phyloP scores from a whole-genome alignment of 2,888 invertebrate genomes.

The Tridacna crocea region DNA sequence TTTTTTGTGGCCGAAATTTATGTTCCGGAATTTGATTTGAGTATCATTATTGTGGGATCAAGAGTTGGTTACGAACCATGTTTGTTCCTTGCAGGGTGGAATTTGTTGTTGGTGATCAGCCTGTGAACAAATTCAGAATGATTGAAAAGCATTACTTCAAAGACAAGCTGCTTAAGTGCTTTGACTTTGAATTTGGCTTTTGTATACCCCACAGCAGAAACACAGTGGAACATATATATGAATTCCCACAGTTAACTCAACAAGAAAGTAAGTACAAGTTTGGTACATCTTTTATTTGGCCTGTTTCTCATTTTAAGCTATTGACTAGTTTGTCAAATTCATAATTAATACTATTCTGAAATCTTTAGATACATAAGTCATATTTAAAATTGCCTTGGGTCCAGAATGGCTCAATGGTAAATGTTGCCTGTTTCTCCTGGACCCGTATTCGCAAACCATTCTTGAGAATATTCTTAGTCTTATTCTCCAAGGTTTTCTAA shows the following conservation, averaged over 20 bases:
- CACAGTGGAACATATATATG: constrained; percentile 99
- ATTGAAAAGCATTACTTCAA: constrained; percentile 98
- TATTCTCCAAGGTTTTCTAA: no score
- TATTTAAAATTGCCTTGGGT: no score
- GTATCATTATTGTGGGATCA: no score
- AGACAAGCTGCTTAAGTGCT: constrained; percentile 96
- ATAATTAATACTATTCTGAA: no score
- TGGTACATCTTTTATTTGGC: neutral
- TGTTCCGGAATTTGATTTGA: no score
- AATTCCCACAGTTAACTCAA: constrained; percentile 95
- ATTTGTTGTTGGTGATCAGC: constrained; percentile 96
- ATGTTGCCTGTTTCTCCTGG: no score
- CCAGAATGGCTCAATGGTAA: no score
- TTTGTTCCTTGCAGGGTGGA: constrained; percentile 90
- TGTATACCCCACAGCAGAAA: constrained; percentile 99
- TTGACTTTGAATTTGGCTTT: constrained; percentile 99
- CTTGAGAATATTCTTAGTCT: no score
- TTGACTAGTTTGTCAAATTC: no score
- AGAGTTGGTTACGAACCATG: neutral
- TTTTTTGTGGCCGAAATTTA: no score
- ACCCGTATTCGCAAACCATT: no score
- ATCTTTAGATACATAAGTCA: no score
- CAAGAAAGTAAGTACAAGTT: constrained; percentile 90
- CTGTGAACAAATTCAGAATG: constrained; percentile 98
- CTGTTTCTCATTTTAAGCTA: neutral